Evolutionary conservation across 2,797 vertebrate species (phyloP).

Genomic region (Serranus cabrilla): DNA sequence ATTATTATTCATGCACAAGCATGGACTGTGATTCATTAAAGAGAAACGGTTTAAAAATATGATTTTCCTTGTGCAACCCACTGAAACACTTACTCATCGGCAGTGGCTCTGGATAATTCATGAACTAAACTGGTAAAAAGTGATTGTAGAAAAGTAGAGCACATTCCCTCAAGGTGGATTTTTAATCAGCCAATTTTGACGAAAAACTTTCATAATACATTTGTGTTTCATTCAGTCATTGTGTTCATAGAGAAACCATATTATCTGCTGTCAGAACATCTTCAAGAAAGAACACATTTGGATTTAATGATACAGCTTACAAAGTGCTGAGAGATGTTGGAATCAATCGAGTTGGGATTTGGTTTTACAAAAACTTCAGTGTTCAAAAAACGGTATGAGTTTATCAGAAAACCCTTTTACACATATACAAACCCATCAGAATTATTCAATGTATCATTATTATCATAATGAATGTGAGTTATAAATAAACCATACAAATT

Average conservation of each 20-base stretch:
- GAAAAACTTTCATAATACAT: background rate
- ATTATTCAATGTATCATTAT: too few relatives aligned
- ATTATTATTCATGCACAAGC: background rate
- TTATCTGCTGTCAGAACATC: background rate
- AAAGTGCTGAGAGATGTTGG: background rate
- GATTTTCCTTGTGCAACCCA: background rate
- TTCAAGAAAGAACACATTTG: background rate
- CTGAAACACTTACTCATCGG: conserved; percentile 1
- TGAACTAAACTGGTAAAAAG: background rate
- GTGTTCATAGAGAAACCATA: background rate
- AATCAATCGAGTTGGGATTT: background rate
- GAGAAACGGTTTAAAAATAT: too few relatives aligned
- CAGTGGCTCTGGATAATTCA: background rate
- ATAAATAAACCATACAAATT: background rate
- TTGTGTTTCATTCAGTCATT: background rate
- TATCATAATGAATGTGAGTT: too few relatives aligned
- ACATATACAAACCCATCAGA: background rate
- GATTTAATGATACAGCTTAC: background rate
- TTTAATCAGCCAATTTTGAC: background rate
- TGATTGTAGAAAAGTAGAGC: background rate
- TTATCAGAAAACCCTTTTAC: background rate
- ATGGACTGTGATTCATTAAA: too few relatives aligned
- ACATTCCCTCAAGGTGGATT: background rate
- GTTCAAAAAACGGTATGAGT: background rate
- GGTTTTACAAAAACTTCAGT: too few relatives aligned